Evolutionary conservation across 1,140 invertebrate genomes (phyloP).

Genomic region (Harpegnathos saltator): DNA sequence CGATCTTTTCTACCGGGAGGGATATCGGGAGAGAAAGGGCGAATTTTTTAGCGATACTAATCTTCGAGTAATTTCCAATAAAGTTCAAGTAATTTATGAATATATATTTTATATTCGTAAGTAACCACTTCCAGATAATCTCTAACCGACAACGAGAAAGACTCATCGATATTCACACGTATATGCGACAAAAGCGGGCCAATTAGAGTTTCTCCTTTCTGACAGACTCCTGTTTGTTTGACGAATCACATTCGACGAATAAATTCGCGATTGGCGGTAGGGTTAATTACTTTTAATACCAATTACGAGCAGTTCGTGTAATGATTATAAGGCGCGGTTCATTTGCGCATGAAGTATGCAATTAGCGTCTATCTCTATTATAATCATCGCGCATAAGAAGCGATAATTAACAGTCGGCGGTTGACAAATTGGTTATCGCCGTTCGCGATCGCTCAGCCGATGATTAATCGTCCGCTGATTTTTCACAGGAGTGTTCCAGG

Average conservation of each 20-base stretch:
- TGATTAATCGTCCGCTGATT: conserved; percentile 70
- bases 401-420: conserved; percentile 65
- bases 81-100: too few species aligned
- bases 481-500: conserved; percentile 71
- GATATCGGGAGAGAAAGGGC: too few species aligned
- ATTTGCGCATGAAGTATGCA: conserved; percentile 55
- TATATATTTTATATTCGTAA: too few species aligned
- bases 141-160: too few species aligned
- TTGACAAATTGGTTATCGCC: conserved; percentile 68
- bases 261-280: conserved; percentile 13
- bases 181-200: too few species aligned
- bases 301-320: conserved; percentile 43
- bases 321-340: conserved; percentile 12
- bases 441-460: conserved; percentile 60
- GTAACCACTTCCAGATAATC: too few species aligned
- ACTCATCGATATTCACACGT: too few species aligned
- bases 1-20: too few species aligned
- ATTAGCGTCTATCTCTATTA: conserved; percentile 67
- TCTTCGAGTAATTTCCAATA: too few species aligned
- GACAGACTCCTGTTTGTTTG: neutral
- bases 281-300: conserved; percentile 61
- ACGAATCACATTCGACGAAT: neutral
- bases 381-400: conserved; percentile 43
- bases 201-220: too few species aligned
- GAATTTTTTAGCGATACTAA: too few species aligned